Base-by-base conservation (phyloP, 2,888 invertebrate genomes). In the Lamproptera curius region DNA sequence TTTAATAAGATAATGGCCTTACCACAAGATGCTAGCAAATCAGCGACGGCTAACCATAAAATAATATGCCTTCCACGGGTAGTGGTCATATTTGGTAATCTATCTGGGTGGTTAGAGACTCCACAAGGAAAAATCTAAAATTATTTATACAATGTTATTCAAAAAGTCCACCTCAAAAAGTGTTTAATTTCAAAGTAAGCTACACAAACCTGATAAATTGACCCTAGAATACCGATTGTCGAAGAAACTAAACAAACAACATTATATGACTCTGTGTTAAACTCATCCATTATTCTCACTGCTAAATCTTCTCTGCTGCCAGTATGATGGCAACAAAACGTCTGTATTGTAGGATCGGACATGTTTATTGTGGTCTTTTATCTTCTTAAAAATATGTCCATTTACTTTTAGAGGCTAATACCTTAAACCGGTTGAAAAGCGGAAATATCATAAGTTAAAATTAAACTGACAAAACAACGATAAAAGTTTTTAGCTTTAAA, bases 331-430 rank as follows among this genome's bases (percentile, higher is more conserved):
- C 95, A 95, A 73, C 93, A 93, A 71, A 94, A 94, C 10, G 94
- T 94, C 87, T 95, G 95, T 63, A 95, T 93, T 33, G 94, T 94
- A 44, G 95, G 95, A 77, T 95, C 95, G 26, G 94, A 93, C 95
- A 94, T 50, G 5, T 26, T 46, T 37, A n/a, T 5, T 40, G 20
- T 39, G 45, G 13, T n/a, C 26, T 23, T 8, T n/a, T 35, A 36
- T n/a, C 26, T n/a, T 35, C 16, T 20, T 15, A 15, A 14, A 26
- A 42, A 15, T n/a, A n/a, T n/a, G n/a, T n/a, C n/a, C n/a, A n/a
- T n/a, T n/a, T n/a, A n/a, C n/a, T n/a, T n/a, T n/a, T n/a, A n/a
- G n/a, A n/a, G n/a, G n/a, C n/a, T n/a, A n/a, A n/a, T n/a, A n/a
- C n/a, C n/a, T n/a, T n/a, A n/a, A n/a, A n/a, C n/a, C n/a, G n/a